Percentiles rank a stretch among this genome's conserved stretches.
phyloP scores from a whole-genome alignment of 2,888 invertebrate genomes.

The Leptodirus hochenwartii region DNA sequence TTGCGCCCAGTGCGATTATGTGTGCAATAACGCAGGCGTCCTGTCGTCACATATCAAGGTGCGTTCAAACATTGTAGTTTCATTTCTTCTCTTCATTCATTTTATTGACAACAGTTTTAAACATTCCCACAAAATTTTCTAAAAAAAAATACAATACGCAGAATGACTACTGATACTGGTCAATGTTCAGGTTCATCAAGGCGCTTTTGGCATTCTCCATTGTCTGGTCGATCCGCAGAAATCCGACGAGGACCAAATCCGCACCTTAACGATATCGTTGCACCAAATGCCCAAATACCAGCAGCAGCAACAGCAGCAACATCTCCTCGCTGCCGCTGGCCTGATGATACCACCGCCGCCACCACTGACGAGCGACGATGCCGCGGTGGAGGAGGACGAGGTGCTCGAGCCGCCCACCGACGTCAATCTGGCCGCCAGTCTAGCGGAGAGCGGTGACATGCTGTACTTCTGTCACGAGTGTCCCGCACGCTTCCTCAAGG shows the following conservation, averaged over 20 bases:
- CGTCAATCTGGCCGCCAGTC: neutral
- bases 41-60: conserved; percentile 57
- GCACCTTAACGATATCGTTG: conserved; percentile 21
- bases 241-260: conserved; percentile 48
- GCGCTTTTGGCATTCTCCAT: conserved; percentile 35
- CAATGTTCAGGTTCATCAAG: too few relatives aligned
- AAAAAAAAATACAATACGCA: too few relatives aligned
- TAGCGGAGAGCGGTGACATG: conserved; percentile 22
- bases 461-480: conserved; percentile 65
- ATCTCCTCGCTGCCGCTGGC: too few relatives aligned
- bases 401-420: conserved; percentile 15
- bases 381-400: neutral
- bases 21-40: conserved; percentile 51
- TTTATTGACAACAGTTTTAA: too few relatives aligned
- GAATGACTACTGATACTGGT: too few relatives aligned
- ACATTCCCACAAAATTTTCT: too few relatives aligned
- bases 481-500: conserved; percentile 65
- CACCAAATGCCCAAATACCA: neutral
- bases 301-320: neutral
- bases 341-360: too few relatives aligned
- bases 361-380: neutral
- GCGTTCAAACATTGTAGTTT: too few relatives aligned
- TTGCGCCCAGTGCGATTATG: conserved; percentile 65
- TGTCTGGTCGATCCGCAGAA: conserved; percentile 46
- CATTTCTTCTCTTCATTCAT: too few relatives aligned